phyloP scores from a whole-genome alignment of 2,888 invertebrate species.

The Celastrina argiolus region DNA sequence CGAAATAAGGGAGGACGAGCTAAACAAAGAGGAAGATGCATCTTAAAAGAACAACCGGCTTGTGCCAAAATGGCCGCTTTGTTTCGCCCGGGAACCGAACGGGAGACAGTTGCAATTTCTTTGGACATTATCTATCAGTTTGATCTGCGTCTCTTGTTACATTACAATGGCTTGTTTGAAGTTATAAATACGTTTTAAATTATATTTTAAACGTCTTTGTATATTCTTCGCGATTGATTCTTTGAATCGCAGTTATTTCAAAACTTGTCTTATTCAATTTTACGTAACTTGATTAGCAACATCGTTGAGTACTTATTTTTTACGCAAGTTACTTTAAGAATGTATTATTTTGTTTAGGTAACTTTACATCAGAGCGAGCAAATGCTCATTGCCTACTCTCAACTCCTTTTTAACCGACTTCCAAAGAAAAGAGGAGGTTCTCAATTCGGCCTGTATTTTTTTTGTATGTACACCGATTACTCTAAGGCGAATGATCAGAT shows the following conservation, averaged over 20 bases:
- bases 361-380: too few species aligned
- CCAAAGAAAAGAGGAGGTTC: too few species aligned
- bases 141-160: conserved; percentile 28
- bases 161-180: conserved; percentile 8
- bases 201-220: conserved; percentile 7
- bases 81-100: conserved; percentile 13
- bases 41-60: conserved; percentile 39
- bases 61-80: conserved; percentile 40
- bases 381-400: too few species aligned
- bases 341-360: too few species aligned
- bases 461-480: too few species aligned
- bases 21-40: conserved; percentile 32
- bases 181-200: conserved; percentile 18
- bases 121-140: conserved; percentile 32
- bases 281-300: too few species aligned
- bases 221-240: background rate
- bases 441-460: too few species aligned
- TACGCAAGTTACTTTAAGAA: too few species aligned
- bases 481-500: too few species aligned
- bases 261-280: background rate
- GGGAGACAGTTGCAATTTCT: conserved; percentile 34
- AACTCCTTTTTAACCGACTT: too few species aligned
- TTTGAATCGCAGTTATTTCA: background rate
- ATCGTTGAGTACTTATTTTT: too few species aligned
- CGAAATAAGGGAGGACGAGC: conserved; percentile 34